A percentile compares a stretch with the other conserved stretches of the same genome.
Conservation (phyloP, 1,140 invertebrate genomes). For the Drosophila sechellia region DNA sequence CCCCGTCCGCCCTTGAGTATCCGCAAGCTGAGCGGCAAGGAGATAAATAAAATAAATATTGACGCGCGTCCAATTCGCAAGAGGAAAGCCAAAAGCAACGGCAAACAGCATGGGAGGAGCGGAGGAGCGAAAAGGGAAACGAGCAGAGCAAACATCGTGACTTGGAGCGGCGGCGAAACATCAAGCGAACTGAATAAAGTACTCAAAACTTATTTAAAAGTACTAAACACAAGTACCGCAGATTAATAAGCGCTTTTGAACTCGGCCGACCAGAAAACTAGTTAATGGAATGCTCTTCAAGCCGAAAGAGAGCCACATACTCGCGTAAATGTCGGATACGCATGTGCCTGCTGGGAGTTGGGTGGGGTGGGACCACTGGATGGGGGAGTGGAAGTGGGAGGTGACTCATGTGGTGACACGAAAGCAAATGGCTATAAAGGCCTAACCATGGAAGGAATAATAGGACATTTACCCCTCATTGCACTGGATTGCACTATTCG, state of each 20-base stretch:
- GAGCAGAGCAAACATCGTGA: conserved; percentile 64
- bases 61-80: conserved; percentile 49
- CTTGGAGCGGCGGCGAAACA: conserved; percentile 78
- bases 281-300: conserved; percentile 56
- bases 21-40: conserved; percentile 20
- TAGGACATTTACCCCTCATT: no score
- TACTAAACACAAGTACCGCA: conserved; percentile 83
- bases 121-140: conserved; percentile 2
- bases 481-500: no score
- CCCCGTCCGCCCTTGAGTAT: conserved; percentile 1
- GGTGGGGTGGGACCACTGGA: not conserved
- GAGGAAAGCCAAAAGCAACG: conserved; percentile 11
- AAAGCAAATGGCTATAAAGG: no score
- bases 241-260: conserved; percentile 84
- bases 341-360: not conserved
- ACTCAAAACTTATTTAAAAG: conserved; percentile 84
- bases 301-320: not conserved
- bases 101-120: conserved; percentile 2
- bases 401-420: not conserved
- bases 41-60: conserved; percentile 56
- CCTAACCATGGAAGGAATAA: no score
- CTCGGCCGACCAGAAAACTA: conserved; percentile 84
- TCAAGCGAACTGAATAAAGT: conserved; percentile 83
- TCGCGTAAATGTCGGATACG: not conserved
- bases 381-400: no score